Evolutionary conservation across 1,140 invertebrate genomes (phyloP), one percentile per base, ranked within the genome.

Genomic region (Habropoda laboriosa): DNA sequence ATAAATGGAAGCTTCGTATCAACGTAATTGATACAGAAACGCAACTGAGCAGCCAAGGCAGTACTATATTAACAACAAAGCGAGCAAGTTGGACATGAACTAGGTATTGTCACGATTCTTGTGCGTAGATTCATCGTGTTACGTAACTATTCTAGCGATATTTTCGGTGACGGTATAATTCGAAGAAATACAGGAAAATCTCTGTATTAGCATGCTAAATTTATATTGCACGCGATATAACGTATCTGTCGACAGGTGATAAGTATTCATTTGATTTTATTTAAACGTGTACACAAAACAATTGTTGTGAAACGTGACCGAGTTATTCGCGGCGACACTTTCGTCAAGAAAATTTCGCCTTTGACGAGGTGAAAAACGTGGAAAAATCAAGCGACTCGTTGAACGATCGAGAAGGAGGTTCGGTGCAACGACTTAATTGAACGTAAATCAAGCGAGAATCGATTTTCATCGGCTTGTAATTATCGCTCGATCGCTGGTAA

Each of bases 161-260:
- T 76, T 76, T 67, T 76, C 40, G 73, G 73, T 67, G 49, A 38
- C 60, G 47, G 27, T 75, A 16, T 40, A 40, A 75, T 75, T 67
- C 73, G 73, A 21, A 16, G 61, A 68, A 57, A 42, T 18, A 64
- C 49, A 45, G 30, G 73, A 57, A 67, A 76, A 57, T 68, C 73
- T 35, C 49, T 55, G 61, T 57, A 67, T 67, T 66, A 75, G 73
- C 18, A n/a, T 3, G 63, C 73, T 76, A 76, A 68, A 76, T 76
- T 67, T 76, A 76, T 40, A 21, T 27, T 27, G 51, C 73, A 21
- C 30, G 51, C 63, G 51, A 67, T 45, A 76, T 30, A 68, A 68
- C 24, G 63, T 32, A 16, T 45, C 49, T 42, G 24, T 30, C 27
- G 47, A 47, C 49, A 18, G n/a, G 38, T n/a, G 18, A 13, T 30